Percentiles rank a stretch among this genome's conserved stretches.
phyloP scores from a whole-genome alignment of 1,140 invertebrate species.

The Probaryconus sp. region DNA sequence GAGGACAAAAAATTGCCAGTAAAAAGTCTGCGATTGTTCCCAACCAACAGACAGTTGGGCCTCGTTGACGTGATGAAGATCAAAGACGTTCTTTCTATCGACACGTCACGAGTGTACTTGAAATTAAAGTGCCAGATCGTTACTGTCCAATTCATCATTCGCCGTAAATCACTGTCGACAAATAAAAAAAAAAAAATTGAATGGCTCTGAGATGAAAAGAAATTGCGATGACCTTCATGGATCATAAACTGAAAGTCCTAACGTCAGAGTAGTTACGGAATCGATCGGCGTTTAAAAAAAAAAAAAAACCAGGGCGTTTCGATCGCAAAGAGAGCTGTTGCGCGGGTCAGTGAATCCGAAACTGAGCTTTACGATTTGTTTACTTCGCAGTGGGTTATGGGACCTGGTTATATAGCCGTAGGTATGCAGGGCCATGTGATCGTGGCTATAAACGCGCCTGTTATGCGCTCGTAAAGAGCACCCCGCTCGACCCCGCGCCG shows the following conservation, averaged over 20 bases:
- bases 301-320: conserved; percentile 50
- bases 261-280: conserved; percentile 23
- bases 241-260: conserved; percentile 16
- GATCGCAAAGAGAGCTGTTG: conserved; percentile 64
- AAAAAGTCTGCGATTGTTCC: conserved; percentile 34
- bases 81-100: conserved; percentile 12
- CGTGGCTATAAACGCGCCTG: conserved; percentile 78
- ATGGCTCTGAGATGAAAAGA: not conserved
- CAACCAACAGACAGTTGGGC: conserved; percentile 12
- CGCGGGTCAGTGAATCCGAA: conserved; percentile 77
- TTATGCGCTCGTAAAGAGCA: conserved; percentile 78
- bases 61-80: conserved; percentile 10
- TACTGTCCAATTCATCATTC: conserved; percentile 4
- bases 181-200: no score
- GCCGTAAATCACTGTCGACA: not conserved
- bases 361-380: conserved; percentile 79
- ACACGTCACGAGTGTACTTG: not conserved
- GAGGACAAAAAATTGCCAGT: conserved; percentile 1
- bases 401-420: conserved; percentile 74
- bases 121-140: not conserved
- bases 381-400: conserved; percentile 76
- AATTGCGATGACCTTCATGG: conserved; percentile 26
- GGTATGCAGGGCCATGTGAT: conserved; percentile 77
- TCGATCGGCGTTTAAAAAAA: conserved; percentile 28
- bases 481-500: conserved; percentile 56